Percentiles rank a stretch among this genome's conserved stretches.
Conservation (phyloP, 2,797 vertebrate species). For the Malacoctenus gilli region DNA sequence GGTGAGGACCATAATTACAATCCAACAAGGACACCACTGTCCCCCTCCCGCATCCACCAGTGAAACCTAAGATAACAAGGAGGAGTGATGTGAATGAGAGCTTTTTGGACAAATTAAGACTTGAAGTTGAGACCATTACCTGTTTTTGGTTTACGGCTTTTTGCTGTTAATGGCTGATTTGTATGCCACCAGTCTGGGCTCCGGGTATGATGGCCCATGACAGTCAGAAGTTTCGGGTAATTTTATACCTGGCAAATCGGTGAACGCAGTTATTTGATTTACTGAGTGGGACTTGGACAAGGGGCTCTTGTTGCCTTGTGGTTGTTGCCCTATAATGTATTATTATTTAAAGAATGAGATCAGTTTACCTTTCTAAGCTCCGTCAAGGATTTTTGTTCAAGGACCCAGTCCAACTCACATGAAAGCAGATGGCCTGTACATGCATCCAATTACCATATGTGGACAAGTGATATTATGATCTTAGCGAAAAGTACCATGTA, state of each 20-base stretch:
- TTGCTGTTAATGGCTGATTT: slow-evolving; percentile 54
- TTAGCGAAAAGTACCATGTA: slow-evolving; percentile 68
- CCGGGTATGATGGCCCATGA: slow-evolving; percentile 50
- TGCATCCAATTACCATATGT: slow-evolving; percentile 71
- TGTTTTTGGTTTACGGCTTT: slow-evolving; percentile 64
- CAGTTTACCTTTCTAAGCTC: slow-evolving; percentile 60
- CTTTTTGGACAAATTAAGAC: slow-evolving; percentile 69
- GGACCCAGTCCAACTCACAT: slow-evolving; percentile 67
- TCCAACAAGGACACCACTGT: slow-evolving; percentile 79
- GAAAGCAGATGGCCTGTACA: slow-evolving; percentile 64
- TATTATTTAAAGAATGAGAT: slow-evolving; percentile 65
- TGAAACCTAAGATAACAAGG: slow-evolving; percentile 75
- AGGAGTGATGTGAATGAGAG: slow-evolving; percentile 56
- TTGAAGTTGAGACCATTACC: slow-evolving; percentile 52
- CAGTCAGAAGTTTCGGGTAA: slow-evolving; percentile 61
- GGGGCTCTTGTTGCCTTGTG: slow-evolving; percentile 69
- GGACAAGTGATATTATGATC: slow-evolving; percentile 74
- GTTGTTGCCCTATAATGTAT: slow-evolving; percentile 61
- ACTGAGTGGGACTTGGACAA: slow-evolving; percentile 63
- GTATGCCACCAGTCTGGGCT: slow-evolving; percentile 49
- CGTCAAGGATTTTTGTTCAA: slow-evolving; percentile 58
- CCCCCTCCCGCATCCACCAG: slow-evolving; percentile 61
- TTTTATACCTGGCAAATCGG: slow-evolving; percentile 47
- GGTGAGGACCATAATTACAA: slow-evolving; percentile 77
- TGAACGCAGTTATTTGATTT: slow-evolving; percentile 59